A percentile compares a stretch with the other conserved stretches of the same genome.
These are phyloP conservation scores for Brachypalpus laphriformis DNA, from an alignment of 2,888 invertebrate genomes.

Conservation along the genomic window DNA sequence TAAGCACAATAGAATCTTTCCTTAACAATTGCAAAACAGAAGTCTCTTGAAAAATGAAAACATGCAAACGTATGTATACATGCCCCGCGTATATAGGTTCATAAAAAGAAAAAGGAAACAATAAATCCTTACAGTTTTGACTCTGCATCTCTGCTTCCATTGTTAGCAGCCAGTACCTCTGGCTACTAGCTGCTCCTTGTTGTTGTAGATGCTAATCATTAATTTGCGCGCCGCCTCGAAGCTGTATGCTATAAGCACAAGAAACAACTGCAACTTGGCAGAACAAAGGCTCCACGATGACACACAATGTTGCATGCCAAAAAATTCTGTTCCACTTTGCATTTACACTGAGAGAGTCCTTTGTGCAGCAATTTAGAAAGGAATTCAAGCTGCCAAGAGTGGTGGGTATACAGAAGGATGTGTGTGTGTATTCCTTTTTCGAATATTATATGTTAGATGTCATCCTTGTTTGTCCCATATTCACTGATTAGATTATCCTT, in stretches of 20 bases:
- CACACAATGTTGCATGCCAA: slow-evolving; percentile 60
- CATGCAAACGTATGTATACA: neutral
- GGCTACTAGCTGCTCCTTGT: neutral
- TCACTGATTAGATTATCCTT: slow-evolving; percentile 48
- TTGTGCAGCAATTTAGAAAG: slow-evolving; percentile 24
- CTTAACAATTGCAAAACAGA: slow-evolving; percentile 2
- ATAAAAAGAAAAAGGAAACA: slow-evolving; percentile 16
- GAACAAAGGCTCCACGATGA: slow-evolving; percentile 53
- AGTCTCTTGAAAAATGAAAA: neutral
- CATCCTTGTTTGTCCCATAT: slow-evolving; percentile 31
- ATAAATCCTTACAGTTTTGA: slow-evolving; percentile 49
- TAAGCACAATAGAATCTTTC: slow-evolving; percentile 30
- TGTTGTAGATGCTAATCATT: slow-evolving; percentile 63
- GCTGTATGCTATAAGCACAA: slow-evolving; percentile 40
- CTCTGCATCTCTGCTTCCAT: slow-evolving; percentile 30
- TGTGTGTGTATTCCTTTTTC: slow-evolving; percentile 12
- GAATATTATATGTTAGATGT: neutral
- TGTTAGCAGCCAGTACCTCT: slow-evolving; percentile 7
- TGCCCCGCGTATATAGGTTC: neutral
- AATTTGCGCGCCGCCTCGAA: slow-evolving; percentile 65
- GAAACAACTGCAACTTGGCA: slow-evolving; percentile 48
- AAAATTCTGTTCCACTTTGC: slow-evolving; percentile 30
- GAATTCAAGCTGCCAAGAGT: slow-evolving; percentile 40
- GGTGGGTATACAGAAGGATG: slow-evolving; percentile 5
- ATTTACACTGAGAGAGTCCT: slow-evolving; percentile 38